Base-by-base conservation (phyloP, 2,888 invertebrate genomes). In the Empis livida region DNA sequence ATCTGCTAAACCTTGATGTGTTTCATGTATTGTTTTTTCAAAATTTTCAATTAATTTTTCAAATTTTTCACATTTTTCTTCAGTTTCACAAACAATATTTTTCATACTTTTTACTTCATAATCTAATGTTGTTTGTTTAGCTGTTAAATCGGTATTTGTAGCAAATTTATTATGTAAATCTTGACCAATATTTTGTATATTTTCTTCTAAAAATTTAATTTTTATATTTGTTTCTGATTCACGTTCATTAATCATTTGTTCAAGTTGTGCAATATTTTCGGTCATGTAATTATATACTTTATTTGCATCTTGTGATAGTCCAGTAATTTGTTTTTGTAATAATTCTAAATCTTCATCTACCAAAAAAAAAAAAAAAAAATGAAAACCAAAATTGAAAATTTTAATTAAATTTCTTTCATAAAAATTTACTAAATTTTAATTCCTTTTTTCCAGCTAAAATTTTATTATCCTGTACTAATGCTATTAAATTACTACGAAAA, bases 21-120 rank as follows among this genome's bases (percentile, higher is more conserved):
- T 63, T 52, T 74, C 71, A 44, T 68, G 64, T 2, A 73, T 51
- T 3, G 66, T 58, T 30, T 64, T 62, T 48, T 68, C 70, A 10
- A 71, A 55, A 46, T 67, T 61, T 0, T 53, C 54, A 1, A 73
- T 57, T 35, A 72, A 63, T n/a, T 63, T 63, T 13, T 71, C 69
- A 10, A 76, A 58, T 32, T 68, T 70, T 45, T 76, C 73, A 32
- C 75, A 63, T 51, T 72, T 75, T 37, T 75, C 73, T 15, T 71
- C 68, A 10, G 72, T 71, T 55, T 74, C 75, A 32, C 70, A 68
- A 1, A 73, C 69, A 43, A 71, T 71, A 53, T 72, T 71, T 50
- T 69, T 73, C 48, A 73, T 64, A 13, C 71, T 66, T 55, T 71
- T 71, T 1, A 74, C 62, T 56, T 76, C 75, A 47, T 68, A 73